Percentiles rank a stretch among this genome's conserved stretches.
Evolutionary conservation across 2,113 vertebrate genomes (phyloP).

Genomic region (Aythya baeri): DNA sequence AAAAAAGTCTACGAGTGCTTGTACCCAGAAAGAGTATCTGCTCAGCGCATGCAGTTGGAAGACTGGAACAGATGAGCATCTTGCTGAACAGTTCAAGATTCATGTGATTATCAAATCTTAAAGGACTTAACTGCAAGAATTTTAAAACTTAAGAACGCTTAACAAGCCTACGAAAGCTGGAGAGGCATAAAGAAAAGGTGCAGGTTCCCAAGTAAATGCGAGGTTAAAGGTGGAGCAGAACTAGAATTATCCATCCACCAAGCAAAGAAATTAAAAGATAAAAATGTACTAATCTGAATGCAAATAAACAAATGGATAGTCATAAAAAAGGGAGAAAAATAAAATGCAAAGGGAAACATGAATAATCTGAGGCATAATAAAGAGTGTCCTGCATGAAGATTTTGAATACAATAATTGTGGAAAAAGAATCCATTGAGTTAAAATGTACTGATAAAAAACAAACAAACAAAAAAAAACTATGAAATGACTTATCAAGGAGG

Average conservation of each 20-base stretch:
- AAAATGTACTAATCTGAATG: neutral
- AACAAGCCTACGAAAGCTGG: neutral
- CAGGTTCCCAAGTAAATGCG: neutral
- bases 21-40: neutral
- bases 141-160: neutral
- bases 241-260: neutral
- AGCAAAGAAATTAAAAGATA: neutral
- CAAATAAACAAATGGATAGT: neutral
- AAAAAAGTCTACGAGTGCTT: neutral
- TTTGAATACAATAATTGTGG: neutral
- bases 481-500: neutral
- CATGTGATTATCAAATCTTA: neutral
- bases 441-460: neutral
- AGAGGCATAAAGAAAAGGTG: neutral
- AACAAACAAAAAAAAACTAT: neutral
- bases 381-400: neutral
- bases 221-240: neutral
- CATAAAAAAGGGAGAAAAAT: neutral
- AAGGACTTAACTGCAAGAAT: neutral
- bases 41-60: neutral
- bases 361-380: neutral
- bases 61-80: neutral
- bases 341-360: neutral
- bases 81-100: neutral
- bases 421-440: neutral